A percentile compares a stretch with the other conserved stretches of the same genome.
These are phyloP conservation scores for Cladorhizidae sp. DNA, from an alignment of 37 sponge, comb jelly and placozoan species.

Conservation along the genomic window DNA sequence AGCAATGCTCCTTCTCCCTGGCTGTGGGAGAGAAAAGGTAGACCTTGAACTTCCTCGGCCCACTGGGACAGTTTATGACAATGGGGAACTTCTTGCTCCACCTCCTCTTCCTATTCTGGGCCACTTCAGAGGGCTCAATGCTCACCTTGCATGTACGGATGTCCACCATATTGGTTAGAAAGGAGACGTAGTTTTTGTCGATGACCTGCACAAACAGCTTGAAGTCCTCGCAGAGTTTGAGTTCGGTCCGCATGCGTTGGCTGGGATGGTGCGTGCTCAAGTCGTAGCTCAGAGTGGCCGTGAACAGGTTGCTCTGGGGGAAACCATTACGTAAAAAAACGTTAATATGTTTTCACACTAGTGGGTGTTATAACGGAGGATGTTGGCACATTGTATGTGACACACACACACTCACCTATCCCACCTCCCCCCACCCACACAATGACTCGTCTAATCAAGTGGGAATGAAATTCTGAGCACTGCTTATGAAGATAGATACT, in stretches of 20 bases:
- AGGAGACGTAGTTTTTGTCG: neutral
- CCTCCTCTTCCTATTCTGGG: slow-evolving; percentile 67
- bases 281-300: slow-evolving; percentile 34
- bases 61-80: neutral
- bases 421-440: no score
- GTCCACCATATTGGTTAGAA: slow-evolving; percentile 3
- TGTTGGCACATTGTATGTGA: no score
- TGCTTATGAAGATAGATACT: no score
- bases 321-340: neutral
- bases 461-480: no score
- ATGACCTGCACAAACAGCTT: slow-evolving; percentile 18
- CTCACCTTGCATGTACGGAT: slow-evolving; percentile 20
- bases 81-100: slow-evolving; percentile 92
- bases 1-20: slow-evolving; percentile 84
- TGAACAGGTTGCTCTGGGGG: slow-evolving; percentile 47
- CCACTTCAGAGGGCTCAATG: slow-evolving; percentile 62
- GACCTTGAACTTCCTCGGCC: neutral
- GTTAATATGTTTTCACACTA: neutral
- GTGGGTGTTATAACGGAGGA: neutral
- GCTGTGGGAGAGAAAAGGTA: slow-evolving; percentile 61
- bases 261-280: slow-evolving; percentile 37
- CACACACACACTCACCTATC: no score
- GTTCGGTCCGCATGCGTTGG: slow-evolving; percentile 2
- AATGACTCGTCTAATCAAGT: no score
- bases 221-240: slow-evolving; percentile 43